Percentiles rank a stretch among this genome's conserved stretches.
Conservation (phyloP, 2,797 vertebrate species). For the Leptatherina wallacei region DNA sequence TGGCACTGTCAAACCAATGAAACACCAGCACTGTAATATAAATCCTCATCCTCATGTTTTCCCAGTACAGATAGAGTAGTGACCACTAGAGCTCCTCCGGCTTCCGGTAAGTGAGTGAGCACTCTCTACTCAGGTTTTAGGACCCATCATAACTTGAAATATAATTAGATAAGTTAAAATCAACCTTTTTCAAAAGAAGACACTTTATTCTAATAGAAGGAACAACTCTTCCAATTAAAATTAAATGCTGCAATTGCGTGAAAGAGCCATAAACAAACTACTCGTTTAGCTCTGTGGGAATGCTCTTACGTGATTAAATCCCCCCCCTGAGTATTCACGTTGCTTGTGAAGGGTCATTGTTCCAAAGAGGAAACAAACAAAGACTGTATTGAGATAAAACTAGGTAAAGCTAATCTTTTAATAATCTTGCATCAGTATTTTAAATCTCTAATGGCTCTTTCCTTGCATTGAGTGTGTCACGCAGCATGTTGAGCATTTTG, state of each 20-base stretch:
- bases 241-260: background rate
- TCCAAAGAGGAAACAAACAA: conserved; percentile 73
- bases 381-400: conserved; percentile 73
- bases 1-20: background rate
- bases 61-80: background rate
- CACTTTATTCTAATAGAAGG: background rate
- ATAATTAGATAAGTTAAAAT: background rate
- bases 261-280: conserved; percentile 33
- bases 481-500: conserved; percentile 55
- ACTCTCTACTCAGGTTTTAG: background rate
- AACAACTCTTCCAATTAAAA: background rate
- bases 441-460: conserved; percentile 62
- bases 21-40: background rate
- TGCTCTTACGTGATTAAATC: conserved; percentile 58
- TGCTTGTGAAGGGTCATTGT: conserved; percentile 72
- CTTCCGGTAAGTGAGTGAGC: background rate
- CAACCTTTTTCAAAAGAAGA: background rate
- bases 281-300: conserved; percentile 40
- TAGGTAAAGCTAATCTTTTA: conserved; percentile 83
- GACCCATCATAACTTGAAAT: too few species aligned
- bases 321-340: conserved; percentile 16
- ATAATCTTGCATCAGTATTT: conserved; percentile 79
- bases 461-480: conserved; percentile 49
- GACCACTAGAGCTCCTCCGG: background rate
- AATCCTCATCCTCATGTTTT: conserved; percentile 3